Base-by-base conservation (phyloP, 1,140 invertebrate species). In the Drosophila arawakana region DNA sequence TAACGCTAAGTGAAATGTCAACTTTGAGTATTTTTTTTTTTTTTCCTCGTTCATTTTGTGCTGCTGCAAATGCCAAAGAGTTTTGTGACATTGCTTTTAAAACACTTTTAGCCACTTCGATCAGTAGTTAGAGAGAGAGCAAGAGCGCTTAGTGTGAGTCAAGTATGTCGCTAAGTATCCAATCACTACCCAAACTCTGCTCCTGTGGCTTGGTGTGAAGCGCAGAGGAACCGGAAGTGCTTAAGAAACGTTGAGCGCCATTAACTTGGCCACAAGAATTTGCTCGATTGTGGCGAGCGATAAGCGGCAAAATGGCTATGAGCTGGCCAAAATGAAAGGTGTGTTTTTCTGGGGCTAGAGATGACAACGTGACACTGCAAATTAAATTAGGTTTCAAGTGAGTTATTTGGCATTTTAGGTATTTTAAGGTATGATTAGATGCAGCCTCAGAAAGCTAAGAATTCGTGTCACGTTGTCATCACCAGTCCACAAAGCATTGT, bases 1-100 rank as follows among this genome's bases (percentile, higher is more conserved):
- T 41, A 60, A 59, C 37, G 44, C 61, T 76, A 76, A 76, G 73
- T 76, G 73, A 76, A 76, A 76, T 76, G 73, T 76, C 73, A 76
- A 76, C 61, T 58, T 67, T 60, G 52, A 49, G 67, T 65, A 71
- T 63, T 75, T 70, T 72, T 61, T 52, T 76, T 65, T 55, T 41
- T 70, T 75, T 75, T 71, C 59, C 72, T 50, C 41, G 58, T 62
- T 25, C 7, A 47, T 9, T 44, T 46, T 47, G 58, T 58, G 18
- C 54, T 9, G 43, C 18, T 59, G 13, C 39, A 52, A 71, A 72
- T 55, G 68, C 35, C 62, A 66, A 76, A 66, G 54, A 72, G 60
- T 71, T 62, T 52, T 60, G 9, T 63, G 55, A 72, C 68, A 65
- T 60, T 61, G 68, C 68, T 72, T 76, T 72, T 76, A 72, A 72